Base-by-base conservation (phyloP, 2,113 vertebrate genomes). In the Nicator chloris region DNA sequence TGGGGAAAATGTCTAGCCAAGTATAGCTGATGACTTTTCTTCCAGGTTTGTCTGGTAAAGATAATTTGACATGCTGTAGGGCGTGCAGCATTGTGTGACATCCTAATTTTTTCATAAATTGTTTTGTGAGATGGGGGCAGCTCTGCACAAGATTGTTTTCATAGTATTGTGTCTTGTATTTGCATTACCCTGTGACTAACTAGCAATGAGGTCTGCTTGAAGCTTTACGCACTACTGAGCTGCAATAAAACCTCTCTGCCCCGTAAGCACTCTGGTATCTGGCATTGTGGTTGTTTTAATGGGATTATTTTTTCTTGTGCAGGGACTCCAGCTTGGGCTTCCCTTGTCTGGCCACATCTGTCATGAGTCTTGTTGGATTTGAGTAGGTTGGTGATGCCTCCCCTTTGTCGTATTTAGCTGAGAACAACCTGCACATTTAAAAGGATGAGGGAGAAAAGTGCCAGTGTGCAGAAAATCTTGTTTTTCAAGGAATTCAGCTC, bases 171-270 rank as follows among this genome's bases (percentile, higher is more conserved):
- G 79, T 65, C 63, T 72, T 88, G 68, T 69, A 24, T 97, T 94
- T 94, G 54, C 72, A 77, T 95, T 96, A 33, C 59, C 33, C 71
- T 77, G 18, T 92, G 82, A 90, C 79, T 90, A 85, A 85, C 64
- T 80, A 49, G 63, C 4, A 4, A 6, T 80, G 92, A 85, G 45
- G 31, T 82, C 78, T 82, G 65, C 50, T 56, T 87, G 69, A 89
- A 90, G 61, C 88, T 92, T 88, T 90, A 56, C 0, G 4, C 39
- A 4, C 60, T 85, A 59, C 82, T 65, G 54, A 87, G 37, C 39
- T 83, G 79, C 82, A 77, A 33, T 95, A 66, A 82, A 66, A 86
- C 80, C 66, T 82, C 78, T 73, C 54, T 0, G 0, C 68, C 54
- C 54, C 0, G 0, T 73, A 42, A 88, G 23, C 71, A 33, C 31